phyloP scores from a whole-genome alignment of 2,113 vertebrate species.

The Neomonachus schauinslandi region DNA sequence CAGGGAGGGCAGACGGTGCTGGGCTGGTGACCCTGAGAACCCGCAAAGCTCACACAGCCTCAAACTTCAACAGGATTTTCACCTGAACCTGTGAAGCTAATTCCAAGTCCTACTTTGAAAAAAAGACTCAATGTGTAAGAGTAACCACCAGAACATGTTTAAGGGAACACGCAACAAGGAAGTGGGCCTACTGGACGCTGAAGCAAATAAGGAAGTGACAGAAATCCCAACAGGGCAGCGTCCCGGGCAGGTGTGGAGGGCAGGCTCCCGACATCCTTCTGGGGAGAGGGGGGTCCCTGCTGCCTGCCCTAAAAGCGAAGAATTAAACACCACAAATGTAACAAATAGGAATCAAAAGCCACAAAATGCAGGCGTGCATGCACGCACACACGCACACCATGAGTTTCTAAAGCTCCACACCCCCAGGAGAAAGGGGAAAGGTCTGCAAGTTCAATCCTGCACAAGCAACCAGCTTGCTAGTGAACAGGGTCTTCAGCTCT shows the following conservation, averaged over 20 bases:
- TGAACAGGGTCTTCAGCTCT: background rate
- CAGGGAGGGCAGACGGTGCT: background rate
- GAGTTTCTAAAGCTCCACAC: background rate
- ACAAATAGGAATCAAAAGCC: background rate
- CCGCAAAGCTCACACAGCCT: too few relatives aligned
- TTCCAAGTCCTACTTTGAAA: background rate
- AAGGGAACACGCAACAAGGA: background rate
- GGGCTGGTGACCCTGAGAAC: background rate
- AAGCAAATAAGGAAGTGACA: too few relatives aligned
- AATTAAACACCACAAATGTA: background rate
- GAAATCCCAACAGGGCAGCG: background rate
- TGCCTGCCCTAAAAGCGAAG: background rate
- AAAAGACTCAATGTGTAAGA: background rate
- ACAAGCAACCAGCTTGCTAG: background rate
- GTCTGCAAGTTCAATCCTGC: accelerated
- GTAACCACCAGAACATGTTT: background rate
- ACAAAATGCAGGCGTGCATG: background rate
- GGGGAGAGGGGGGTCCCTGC: background rate
- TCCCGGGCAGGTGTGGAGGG: background rate
- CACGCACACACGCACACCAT: background rate
- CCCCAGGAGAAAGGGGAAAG: background rate
- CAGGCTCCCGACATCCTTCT: background rate
- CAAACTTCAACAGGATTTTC: background rate
- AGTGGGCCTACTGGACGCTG: background rate
- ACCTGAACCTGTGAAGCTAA: background rate